phyloP scores from a whole-genome alignment of 2,113 vertebrate species.

The Lanius collurio region DNA sequence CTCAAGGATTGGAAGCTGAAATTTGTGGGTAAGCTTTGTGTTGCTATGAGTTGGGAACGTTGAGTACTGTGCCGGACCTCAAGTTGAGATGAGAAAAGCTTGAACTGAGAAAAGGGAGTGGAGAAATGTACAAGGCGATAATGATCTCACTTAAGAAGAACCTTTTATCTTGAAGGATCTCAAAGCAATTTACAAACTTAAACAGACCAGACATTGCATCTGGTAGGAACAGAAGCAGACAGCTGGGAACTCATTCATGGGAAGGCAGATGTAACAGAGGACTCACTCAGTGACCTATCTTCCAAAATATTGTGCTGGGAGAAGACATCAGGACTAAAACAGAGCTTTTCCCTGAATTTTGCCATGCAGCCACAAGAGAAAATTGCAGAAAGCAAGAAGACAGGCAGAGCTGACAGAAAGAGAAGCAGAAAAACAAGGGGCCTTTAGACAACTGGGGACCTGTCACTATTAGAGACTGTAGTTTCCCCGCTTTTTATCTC shows the following conservation, averaged over 20 bases:
- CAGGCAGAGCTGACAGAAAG: background rate
- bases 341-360: background rate
- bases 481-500: background rate
- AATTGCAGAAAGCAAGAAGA: background rate
- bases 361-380: background rate
- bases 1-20: background rate
- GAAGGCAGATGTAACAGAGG: background rate
- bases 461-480: background rate
- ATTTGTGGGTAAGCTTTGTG: background rate
- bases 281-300: background rate
- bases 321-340: background rate
- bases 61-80: background rate
- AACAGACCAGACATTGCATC: conserved; percentile 47
- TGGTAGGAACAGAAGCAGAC: conserved; percentile 48
- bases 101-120: conserved; percentile 29
- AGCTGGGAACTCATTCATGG: conserved; percentile 17
- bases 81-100: background rate
- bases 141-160: conserved; percentile 32
- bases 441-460: background rate
- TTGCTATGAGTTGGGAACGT: background rate
- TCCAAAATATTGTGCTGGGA: background rate
- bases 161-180: conserved; percentile 48
- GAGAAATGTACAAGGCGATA: conserved; percentile 16
- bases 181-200: conserved; percentile 49
- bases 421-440: background rate